Conservation (phyloP, 2,113 vertebrate species). For the Bagarius yarrelli region DNA sequence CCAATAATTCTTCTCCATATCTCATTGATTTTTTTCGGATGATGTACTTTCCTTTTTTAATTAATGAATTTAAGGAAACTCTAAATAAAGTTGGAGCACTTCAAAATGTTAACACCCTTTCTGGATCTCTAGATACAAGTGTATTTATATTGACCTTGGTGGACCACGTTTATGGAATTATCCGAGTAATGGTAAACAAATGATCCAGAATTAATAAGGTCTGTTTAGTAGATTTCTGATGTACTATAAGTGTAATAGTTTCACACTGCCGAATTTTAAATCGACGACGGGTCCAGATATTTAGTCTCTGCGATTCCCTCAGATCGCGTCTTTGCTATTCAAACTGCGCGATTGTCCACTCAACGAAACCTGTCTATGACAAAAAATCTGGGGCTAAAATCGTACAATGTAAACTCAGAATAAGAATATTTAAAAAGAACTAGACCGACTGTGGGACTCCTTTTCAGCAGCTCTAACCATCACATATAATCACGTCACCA, state of each 20-base stretch:
- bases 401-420: neutral
- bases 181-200: neutral
- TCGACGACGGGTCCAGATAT: too few species aligned
- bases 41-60: neutral
- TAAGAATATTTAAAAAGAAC: too few species aligned
- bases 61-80: neutral
- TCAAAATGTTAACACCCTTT: neutral
- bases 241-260: neutral
- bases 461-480: slow-evolving; percentile 26
- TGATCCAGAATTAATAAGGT: neutral
- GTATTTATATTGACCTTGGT: neutral
- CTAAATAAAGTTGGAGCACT: neutral
- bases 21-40: neutral
- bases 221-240: neutral
- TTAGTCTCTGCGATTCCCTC: too few species aligned
- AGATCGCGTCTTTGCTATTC: too few species aligned
- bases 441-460: too few species aligned
- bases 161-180: neutral
- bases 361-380: too few species aligned
- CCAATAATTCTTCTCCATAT: too few species aligned
- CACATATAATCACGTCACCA: neutral
- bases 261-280: too few species aligned
- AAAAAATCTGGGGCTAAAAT: too few species aligned
- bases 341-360: too few species aligned
- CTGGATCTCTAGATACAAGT: neutral